Conservation (phyloP, 1,140 invertebrate genomes). For the Bombus difficillimus region DNA sequence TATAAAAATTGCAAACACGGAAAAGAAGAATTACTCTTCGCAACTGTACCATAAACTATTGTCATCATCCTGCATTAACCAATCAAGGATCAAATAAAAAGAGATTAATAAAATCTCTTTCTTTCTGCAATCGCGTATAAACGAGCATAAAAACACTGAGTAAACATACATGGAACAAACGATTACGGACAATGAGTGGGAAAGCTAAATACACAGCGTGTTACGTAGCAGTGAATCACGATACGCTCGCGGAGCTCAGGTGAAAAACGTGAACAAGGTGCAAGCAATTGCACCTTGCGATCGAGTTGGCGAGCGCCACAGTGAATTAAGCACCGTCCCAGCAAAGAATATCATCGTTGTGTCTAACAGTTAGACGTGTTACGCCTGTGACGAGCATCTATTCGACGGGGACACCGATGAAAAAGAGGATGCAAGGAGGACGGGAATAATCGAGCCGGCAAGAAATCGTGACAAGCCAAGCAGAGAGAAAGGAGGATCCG, state of each 20-base stretch:
- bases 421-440: slow-evolving; percentile 53
- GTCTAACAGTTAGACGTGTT: not conserved
- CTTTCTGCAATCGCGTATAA: not conserved
- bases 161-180: not conserved
- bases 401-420: slow-evolving; percentile 18
- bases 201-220: not conserved
- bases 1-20: too few species aligned
- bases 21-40: not conserved
- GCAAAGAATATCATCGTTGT: slow-evolving; percentile 3
- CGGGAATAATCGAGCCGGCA: slow-evolving; percentile 59
- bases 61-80: not conserved
- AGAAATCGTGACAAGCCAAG: slow-evolving; percentile 72
- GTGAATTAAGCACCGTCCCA: slow-evolving; percentile 9
- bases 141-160: not conserved
- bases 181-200: not conserved
- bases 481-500: slow-evolving; percentile 77
- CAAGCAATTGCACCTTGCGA: not conserved
- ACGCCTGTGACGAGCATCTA: not conserved
- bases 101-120: not conserved
- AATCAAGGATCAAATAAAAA: not conserved
- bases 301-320: slow-evolving; percentile 1
- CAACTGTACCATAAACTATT: too few species aligned
- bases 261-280: slow-evolving; percentile 23
- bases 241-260: too few species aligned
- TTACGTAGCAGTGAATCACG: slow-evolving; percentile 16